These are phyloP conservation scores for Propithecus perrieri DNA, from an alignment of 2,797 vertebrate genomes.

Conservation along the genomic window DNA sequence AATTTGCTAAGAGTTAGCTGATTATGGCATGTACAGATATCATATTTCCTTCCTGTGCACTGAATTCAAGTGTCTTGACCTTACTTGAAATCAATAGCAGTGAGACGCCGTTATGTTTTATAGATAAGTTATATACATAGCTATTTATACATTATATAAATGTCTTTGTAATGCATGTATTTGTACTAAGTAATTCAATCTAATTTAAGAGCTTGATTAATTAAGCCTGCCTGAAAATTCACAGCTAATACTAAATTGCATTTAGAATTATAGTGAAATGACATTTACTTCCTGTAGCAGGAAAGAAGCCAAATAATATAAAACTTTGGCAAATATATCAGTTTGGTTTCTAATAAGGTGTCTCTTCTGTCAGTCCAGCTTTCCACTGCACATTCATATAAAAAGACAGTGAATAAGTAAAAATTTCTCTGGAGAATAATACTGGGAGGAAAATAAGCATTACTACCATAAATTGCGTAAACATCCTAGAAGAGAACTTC, in stretches of 20 bases:
- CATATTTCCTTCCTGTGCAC: constrained; percentile 78
- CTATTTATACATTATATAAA: constrained; percentile 57
- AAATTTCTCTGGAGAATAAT: constrained; percentile 19
- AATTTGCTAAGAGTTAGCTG: constrained; percentile 78
- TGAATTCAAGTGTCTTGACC: constrained; percentile 77
- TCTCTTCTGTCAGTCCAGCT: not conserved
- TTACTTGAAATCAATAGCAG: constrained; percentile 78
- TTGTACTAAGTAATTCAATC: not conserved
- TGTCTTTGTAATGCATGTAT: constrained; percentile 51
- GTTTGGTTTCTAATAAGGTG: not conserved
- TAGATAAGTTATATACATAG: constrained; percentile 46
- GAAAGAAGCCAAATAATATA: not conserved
- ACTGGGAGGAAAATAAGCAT: not conserved
- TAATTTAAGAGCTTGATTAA: constrained; percentile 50
- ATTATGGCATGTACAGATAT: constrained; percentile 75
- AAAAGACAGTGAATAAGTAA: not conserved
- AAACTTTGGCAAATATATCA: constrained; percentile 11
- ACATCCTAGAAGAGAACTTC: not conserved
- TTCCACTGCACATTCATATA: not conserved
- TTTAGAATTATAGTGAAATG: constrained; percentile 33
- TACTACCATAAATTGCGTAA: not conserved
- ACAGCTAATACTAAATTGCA: constrained; percentile 39
- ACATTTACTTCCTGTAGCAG: not conserved
- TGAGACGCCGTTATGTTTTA: constrained; percentile 50
- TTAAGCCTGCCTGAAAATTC: constrained; percentile 42